Evolutionary conservation across 2,113 vertebrate species (phyloP).

Genomic region (Scortum barcoo): DNA sequence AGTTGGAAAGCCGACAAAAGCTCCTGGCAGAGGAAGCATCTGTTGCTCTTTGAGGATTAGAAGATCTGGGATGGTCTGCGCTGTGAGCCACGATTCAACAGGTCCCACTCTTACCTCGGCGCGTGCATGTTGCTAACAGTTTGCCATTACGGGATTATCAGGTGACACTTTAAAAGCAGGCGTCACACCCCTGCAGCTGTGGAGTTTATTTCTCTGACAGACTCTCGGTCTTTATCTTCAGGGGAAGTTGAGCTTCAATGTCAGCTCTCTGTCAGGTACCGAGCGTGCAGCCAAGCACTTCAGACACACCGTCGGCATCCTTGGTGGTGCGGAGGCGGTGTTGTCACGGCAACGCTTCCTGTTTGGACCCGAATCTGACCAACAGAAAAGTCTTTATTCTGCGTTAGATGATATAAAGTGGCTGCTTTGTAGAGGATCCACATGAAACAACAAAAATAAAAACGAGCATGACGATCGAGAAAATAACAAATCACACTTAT

Average conservation of each 20-base stretch:
- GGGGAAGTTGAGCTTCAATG: not conserved
- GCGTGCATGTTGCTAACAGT: not conserved
- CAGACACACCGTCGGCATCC: not conserved
- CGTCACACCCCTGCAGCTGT: too few relatives aligned
- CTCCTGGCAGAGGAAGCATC: not conserved
- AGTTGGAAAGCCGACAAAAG: not conserved
- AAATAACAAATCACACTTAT: too few relatives aligned
- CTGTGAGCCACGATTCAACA: not conserved
- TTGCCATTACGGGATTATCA: not conserved
- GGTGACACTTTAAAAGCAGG: not conserved
- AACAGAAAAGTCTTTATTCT: not conserved
- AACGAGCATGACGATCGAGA: not conserved
- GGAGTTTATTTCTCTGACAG: too few relatives aligned
- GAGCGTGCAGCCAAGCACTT: not conserved
- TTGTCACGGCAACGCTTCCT: not conserved
- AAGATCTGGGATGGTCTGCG: not conserved
- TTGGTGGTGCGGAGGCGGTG: not conserved
- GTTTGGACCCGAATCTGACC: not conserved
- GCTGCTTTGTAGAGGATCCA: not conserved
- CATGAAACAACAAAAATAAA: not conserved
- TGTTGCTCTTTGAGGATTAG: not conserved
- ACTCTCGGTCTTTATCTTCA: not conserved
- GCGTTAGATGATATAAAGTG: not conserved
- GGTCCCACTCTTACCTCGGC: too few relatives aligned
- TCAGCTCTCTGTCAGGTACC: not conserved